Conservation (phyloP, 2,113 vertebrate species). For the Phyllostomus hastatus region DNA sequence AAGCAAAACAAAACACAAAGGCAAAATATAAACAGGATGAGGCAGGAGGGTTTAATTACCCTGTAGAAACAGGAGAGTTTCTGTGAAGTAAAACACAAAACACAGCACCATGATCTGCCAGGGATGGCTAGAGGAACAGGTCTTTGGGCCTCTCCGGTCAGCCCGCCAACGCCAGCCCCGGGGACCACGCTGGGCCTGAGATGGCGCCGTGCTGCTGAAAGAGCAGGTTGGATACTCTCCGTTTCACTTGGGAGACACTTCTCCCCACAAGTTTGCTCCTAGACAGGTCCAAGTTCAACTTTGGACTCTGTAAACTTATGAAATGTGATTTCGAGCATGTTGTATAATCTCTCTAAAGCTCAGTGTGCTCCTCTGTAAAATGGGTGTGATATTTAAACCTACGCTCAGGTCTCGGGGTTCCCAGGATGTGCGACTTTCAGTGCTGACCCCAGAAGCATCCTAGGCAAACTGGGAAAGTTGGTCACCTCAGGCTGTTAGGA, state of each 20-base stretch:
- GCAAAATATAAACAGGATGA: conserved; percentile 53
- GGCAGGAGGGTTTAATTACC: conserved; percentile 33
- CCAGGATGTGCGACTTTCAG: neutral
- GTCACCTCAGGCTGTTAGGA: neutral
- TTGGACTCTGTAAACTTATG: neutral
- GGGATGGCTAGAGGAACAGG: neutral
- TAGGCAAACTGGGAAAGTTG: neutral
- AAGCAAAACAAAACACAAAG: conserved; percentile 55
- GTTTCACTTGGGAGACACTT: neutral
- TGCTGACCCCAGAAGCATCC: neutral
- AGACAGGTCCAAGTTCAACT: neutral
- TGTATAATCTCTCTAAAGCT: neutral
- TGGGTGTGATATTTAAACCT: neutral
- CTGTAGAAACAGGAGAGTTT: conserved; percentile 18
- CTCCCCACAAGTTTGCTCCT: neutral
- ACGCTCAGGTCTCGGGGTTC: neutral
- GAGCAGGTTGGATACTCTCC: neutral
- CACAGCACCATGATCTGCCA: neutral
- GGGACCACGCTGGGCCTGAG: neutral
- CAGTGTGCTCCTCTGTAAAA: neutral
- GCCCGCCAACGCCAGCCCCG: neutral
- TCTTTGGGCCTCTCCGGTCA: neutral
- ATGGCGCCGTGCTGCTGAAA: neutral
- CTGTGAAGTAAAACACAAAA: conserved; percentile 4
- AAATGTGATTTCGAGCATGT: neutral